A percentile compares a stretch with the other conserved stretches of the same genome.
These are phyloP conservation scores for Premnoplex brunnescens DNA, from an alignment of 2,797 vertebrate species.

Conservation along the genomic window DNA sequence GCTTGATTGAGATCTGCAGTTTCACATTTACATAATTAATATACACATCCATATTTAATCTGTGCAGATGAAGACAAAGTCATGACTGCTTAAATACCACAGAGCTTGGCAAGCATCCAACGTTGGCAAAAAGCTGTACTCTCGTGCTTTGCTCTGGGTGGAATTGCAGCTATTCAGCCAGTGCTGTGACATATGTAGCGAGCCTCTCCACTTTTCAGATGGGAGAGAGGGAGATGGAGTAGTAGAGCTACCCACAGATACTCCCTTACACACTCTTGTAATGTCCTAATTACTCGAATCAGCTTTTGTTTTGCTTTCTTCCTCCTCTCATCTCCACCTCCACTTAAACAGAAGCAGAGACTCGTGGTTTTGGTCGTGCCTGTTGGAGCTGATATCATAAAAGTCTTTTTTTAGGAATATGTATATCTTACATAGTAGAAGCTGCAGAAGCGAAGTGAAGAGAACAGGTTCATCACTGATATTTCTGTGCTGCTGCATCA, in stretches of 20 bases:
- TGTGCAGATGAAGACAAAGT: slow-evolving; percentile 51
- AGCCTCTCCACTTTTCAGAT: neutral
- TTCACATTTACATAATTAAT: slow-evolving; percentile 53
- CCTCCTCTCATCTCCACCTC: neutral
- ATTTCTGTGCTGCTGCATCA: neutral
- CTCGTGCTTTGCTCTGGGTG: neutral
- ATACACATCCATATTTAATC: slow-evolving; percentile 60
- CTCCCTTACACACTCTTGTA: neutral
- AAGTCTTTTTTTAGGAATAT: neutral
- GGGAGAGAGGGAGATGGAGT: neutral
- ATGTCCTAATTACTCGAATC: neutral
- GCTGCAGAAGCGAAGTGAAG: neutral
- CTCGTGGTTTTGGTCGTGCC: neutral
- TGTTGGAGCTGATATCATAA: neutral
- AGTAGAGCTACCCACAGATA: neutral
- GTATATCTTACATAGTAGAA: neutral
- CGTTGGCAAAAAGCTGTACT: neutral
- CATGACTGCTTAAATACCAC: slow-evolving; percentile 46
- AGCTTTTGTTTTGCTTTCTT: neutral
- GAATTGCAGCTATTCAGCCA: neutral
- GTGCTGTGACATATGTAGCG: rapidly evolving
- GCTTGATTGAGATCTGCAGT: slow-evolving; percentile 51
- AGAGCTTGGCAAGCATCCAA: slow-evolving; percentile 22
- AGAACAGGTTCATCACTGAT: neutral
- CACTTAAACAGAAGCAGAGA: neutral